These are phyloP conservation scores for Stomorhina lunata DNA, from an alignment of 2,888 invertebrate genomes.

Conservation along the genomic window DNA sequence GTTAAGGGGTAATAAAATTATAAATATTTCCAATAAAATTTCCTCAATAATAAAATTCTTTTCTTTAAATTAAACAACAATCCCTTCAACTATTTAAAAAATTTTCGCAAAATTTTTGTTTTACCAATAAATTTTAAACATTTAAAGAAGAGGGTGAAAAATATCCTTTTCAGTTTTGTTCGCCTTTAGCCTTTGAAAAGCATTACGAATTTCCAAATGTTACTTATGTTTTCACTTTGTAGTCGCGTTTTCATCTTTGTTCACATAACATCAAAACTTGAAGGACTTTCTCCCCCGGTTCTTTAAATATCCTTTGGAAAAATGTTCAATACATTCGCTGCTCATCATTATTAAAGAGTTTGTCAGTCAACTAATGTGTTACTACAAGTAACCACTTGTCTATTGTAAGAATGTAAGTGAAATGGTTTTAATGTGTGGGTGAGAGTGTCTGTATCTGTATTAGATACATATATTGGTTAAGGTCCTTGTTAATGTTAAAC, in stretches of 20 bases:
- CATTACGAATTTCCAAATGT: not conserved
- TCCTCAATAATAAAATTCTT: no score
- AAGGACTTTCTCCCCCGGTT: not conserved
- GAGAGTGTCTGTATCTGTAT: not conserved
- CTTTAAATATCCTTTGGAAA: not conserved
- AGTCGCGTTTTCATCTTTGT: conserved; percentile 14
- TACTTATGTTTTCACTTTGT: conserved; percentile 27
- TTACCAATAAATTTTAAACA: no score
- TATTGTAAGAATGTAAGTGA: conserved; percentile 18
- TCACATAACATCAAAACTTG: not conserved
- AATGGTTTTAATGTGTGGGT: not conserved
- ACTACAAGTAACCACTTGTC: conserved; percentile 48
- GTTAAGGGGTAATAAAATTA: no score
- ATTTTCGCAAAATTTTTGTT: no score
- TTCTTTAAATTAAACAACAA: no score
- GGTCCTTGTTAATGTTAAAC: conserved; percentile 60
- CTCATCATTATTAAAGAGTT: not conserved
- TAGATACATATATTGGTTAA: conserved; percentile 21
- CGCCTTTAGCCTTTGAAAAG: no score
- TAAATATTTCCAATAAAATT: no score
- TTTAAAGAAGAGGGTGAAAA: no score
- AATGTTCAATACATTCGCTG: not conserved
- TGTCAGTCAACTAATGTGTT: conserved; percentile 4
- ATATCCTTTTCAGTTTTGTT: no score
- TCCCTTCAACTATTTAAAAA: no score